Conservation (phyloP, 2,113 vertebrate genomes). For the Lathamus discolor region DNA sequence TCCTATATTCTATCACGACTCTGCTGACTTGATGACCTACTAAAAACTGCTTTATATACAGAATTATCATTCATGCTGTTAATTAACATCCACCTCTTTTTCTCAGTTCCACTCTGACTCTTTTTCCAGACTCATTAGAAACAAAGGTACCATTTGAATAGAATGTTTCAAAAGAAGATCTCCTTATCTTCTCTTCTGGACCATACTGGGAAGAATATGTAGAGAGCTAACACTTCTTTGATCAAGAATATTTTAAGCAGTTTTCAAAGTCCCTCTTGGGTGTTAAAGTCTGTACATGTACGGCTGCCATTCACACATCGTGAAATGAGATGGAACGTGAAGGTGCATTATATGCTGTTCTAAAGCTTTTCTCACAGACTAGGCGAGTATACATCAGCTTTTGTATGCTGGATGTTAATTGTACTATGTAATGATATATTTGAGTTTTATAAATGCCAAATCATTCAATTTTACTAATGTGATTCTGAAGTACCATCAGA, state of each 20-base stretch:
- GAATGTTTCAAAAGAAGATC: slow-evolving; percentile 14
- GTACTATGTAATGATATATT: not conserved
- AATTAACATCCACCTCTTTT: slow-evolving; percentile 40
- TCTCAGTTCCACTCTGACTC: not conserved
- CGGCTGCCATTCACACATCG: not conserved
- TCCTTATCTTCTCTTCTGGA: not conserved
- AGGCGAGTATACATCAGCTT: not conserved
- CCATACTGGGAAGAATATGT: not conserved
- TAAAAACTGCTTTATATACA: slow-evolving; percentile 12
- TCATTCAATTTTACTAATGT: not conserved
- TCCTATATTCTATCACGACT: not conserved
- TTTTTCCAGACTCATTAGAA: slow-evolving; percentile 21
- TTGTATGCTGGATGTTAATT: not conserved
- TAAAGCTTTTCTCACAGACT: not conserved
- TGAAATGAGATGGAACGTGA: not conserved
- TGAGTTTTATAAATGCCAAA: not conserved
- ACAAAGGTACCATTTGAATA: not conserved
- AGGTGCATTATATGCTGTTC: not conserved
- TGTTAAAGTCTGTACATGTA: not conserved
- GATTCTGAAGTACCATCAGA: not conserved
- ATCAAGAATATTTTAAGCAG: slow-evolving; percentile 14
- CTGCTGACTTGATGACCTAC: not conserved
- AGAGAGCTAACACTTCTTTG: not conserved
- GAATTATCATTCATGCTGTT: slow-evolving; percentile 4
- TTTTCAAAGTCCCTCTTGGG: not conserved